Evolutionary conservation across 2,797 vertebrate genomes (phyloP).

Genomic region (Pterois miles): DNA sequence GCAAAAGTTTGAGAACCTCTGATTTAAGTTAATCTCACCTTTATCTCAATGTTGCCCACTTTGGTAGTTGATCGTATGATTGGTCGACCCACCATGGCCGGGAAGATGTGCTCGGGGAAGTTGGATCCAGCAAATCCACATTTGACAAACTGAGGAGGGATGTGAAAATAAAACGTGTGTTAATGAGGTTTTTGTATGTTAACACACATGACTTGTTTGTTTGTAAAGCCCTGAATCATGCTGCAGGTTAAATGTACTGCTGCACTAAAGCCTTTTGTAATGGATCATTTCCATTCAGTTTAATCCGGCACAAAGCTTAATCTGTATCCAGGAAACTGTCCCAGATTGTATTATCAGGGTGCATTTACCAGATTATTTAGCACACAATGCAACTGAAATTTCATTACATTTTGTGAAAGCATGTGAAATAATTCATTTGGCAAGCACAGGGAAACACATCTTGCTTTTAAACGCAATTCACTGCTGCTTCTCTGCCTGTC

Average conservation of each 20-base stretch:
- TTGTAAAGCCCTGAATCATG: not conserved
- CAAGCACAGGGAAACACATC: not conserved
- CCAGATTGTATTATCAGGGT: not conserved
- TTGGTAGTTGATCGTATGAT: conserved; percentile 83
- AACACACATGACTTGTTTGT: not conserved
- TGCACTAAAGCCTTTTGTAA: not conserved
- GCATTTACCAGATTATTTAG: conserved; percentile 40
- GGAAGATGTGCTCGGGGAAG: conserved; percentile 89
- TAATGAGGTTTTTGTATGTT: not conserved
- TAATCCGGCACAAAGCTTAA: conserved; percentile 31
- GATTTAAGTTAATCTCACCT: conserved; percentile 74
- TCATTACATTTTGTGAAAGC: not conserved
- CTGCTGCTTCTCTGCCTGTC: not conserved
- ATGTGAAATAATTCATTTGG: not conserved
- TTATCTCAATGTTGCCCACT: conserved; percentile 88
- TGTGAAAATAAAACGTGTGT: conserved; percentile 10
- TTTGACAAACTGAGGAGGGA: conserved; percentile 84
- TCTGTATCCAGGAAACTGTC: conserved; percentile 4
- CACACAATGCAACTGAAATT: not conserved
- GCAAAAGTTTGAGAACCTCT: too few relatives aligned
- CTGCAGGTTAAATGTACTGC: not conserved
- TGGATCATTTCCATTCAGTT: conserved; percentile 20
- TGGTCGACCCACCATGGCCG: conserved; percentile 86
- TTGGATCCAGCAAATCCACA: conserved; percentile 88
- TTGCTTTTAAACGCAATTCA: conserved; percentile 1